Evolutionary conservation across 1,140 invertebrate genomes (phyloP), one percentile per base, ranked within the genome.

Genomic region (Drosophila ironensis): DNA sequence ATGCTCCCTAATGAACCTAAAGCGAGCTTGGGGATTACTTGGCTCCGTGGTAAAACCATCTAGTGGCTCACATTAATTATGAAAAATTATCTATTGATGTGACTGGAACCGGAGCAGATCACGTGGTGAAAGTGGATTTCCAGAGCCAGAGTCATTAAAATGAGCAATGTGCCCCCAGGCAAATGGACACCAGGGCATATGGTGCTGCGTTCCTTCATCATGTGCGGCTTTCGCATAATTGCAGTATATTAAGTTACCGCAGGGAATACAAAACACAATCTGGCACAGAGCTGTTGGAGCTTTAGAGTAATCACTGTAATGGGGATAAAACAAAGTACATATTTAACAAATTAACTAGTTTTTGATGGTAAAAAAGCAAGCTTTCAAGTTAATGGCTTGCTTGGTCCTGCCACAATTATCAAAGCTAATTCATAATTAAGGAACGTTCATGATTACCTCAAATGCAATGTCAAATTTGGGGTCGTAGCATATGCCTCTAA

Each of bases 11-110:
- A 35, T 20, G 25, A 42, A 40, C 30, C 30, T 28, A 57, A 54
- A 54, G 25, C 37, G 66, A 41, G 24, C 28, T 4, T 5, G n/a
- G 41, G 37, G 51, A 60, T 60, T 60, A 56, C 25, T 42, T 24
- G 12, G 3, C 7, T n/a, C 19, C 19, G 14, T 17, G 20, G 35
- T 24, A 37, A 40, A 40, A 50, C 17, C 27, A 30, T 35, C 20
- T 14, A 27, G 2, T 35, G 50, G n/a, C 19, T 28, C 52, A 50
- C 38, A 68, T 64, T 78, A 78, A 80, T 78, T 78, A 74, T 80
- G 76, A 78, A 64, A 74, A 74, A 78, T 69, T 80, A 78, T 72
- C 60, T 74, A 78, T 81, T 78, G 75, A 78, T 78, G 70, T 74
- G 69, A 61, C 59, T 48, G 63, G 28, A 53, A 28, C 63, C 25